These are phyloP conservation scores for Sarcophaga variegata DNA, from an alignment of 2,888 invertebrate species.

Conservation along the genomic window DNA sequence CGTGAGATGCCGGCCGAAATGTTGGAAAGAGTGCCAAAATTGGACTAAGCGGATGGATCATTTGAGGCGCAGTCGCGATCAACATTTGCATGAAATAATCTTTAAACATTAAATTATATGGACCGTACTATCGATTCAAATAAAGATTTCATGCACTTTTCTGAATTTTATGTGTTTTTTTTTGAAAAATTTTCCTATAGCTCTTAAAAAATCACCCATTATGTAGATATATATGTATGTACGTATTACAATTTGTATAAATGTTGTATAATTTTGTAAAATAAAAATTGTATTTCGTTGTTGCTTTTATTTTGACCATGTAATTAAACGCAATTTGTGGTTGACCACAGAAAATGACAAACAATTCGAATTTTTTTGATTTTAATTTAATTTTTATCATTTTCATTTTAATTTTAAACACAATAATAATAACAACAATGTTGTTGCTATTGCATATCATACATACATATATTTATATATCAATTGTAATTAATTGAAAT, in stretches of 20 bases:
- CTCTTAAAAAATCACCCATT: too few relatives aligned
- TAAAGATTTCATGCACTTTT: too few relatives aligned
- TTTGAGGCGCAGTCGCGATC: too few relatives aligned
- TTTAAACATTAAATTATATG: too few relatives aligned
- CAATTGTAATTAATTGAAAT: slow-evolving; percentile 50
- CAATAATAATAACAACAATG: neutral
- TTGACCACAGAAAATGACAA: slow-evolving; percentile 62
- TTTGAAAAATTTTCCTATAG: too few relatives aligned
- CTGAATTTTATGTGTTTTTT: too few relatives aligned
- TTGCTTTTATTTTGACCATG: slow-evolving; percentile 26
- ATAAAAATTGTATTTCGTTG: slow-evolving; percentile 39
- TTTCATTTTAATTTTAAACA: neutral
- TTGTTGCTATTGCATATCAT: neutral
- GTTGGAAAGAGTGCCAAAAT: too few relatives aligned
- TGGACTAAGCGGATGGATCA: too few relatives aligned
- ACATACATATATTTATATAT: neutral
- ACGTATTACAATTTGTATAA: neutral
- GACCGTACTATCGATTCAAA: too few relatives aligned
- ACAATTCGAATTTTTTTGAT: slow-evolving; percentile 28
- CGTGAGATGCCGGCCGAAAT: too few relatives aligned
- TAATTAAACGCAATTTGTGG: slow-evolving; percentile 67
- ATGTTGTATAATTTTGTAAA: neutral
- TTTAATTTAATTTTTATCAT: slow-evolving; percentile 24
- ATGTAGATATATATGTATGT: too few relatives aligned
- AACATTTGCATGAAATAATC: too few relatives aligned